A percentile compares a stretch with the other conserved stretches of the same genome.
phyloP scores from a whole-genome alignment of 2,113 vertebrate species.

The Myanophis thanlyinensis region DNA sequence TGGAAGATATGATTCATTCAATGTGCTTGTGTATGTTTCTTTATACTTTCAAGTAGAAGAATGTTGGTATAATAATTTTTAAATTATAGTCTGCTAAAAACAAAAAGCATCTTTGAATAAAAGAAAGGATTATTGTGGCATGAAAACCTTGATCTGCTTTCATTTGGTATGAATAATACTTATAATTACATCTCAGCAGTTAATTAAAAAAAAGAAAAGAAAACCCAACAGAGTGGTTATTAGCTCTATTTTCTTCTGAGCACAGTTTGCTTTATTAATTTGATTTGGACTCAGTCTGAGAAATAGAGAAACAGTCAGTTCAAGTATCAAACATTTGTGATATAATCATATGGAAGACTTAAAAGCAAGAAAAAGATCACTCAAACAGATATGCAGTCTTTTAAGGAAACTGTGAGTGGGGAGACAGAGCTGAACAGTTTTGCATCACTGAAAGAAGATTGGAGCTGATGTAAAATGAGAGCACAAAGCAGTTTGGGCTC shows the following conservation, averaged over 20 bases:
- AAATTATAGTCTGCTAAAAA: conserved; percentile 8
- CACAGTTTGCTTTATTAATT: background rate
- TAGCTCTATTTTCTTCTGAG: background rate
- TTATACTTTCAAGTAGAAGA: conserved; percentile 13
- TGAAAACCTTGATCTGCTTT: conserved; percentile 7
- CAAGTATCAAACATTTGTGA: background rate
- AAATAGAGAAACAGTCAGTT: background rate
- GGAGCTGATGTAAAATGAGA: background rate
- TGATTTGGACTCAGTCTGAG: background rate
- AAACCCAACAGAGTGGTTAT: background rate
- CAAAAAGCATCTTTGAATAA: conserved; percentile 1
- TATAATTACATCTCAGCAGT: background rate
- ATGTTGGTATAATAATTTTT: conserved; percentile 22
- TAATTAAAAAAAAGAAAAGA: background rate
- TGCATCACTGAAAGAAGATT: background rate
- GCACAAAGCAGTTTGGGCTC: background rate
- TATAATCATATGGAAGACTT: background rate
- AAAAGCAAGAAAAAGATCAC: background rate
- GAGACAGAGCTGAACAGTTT: too few relatives aligned
- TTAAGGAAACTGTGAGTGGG: background rate
- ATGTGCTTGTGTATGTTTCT: background rate
- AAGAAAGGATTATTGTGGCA: background rate
- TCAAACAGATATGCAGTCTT: background rate
- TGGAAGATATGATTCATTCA: conserved; percentile 18
- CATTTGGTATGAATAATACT: background rate